These are phyloP conservation scores for Psix sp. DNA, from an alignment of 1,140 invertebrate genomes.

Conservation along the genomic window DNA sequence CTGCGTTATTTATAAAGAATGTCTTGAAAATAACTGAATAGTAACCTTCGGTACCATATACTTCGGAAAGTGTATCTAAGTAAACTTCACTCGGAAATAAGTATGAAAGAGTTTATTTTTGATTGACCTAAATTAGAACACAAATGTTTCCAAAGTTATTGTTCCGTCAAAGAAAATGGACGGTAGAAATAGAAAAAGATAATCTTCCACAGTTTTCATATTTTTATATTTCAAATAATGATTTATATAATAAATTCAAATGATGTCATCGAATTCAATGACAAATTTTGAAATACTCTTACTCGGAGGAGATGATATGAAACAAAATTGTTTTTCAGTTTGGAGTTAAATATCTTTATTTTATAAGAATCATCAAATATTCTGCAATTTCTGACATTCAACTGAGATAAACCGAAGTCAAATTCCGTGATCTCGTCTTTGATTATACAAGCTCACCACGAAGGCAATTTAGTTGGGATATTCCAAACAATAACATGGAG, in stretches of 20 bases:
- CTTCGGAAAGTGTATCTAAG: slow-evolving; percentile 21
- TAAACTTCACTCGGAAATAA: slow-evolving; percentile 35
- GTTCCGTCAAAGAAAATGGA: slow-evolving; percentile 13
- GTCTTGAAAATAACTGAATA: slow-evolving; percentile 28
- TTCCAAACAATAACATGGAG: slow-evolving; percentile 17
- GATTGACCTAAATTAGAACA: slow-evolving; percentile 15
- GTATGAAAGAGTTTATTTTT: slow-evolving; percentile 37
- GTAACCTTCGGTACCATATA: slow-evolving; percentile 27
- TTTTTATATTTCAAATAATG: no score
- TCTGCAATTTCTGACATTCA: no score
- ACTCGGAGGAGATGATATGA: no score
- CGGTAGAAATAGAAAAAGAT: no score
- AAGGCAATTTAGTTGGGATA: slow-evolving; percentile 14
- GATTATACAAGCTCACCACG: slow-evolving; percentile 3
- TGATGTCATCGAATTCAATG: no score
- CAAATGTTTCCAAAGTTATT: slow-evolving; percentile 16
- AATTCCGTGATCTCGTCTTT: slow-evolving; percentile 1
- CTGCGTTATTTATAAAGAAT: slow-evolving; percentile 2
- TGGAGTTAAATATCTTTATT: no score
- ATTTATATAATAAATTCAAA: no score
- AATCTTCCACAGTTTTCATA: no score
- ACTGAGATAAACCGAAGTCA: background rate
- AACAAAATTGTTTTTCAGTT: no score
- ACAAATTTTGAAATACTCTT: no score
- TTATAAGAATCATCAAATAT: no score